Evolutionary conservation across 2,113 vertebrate species (phyloP).

Genomic region (Eretmochelys imbricata): DNA sequence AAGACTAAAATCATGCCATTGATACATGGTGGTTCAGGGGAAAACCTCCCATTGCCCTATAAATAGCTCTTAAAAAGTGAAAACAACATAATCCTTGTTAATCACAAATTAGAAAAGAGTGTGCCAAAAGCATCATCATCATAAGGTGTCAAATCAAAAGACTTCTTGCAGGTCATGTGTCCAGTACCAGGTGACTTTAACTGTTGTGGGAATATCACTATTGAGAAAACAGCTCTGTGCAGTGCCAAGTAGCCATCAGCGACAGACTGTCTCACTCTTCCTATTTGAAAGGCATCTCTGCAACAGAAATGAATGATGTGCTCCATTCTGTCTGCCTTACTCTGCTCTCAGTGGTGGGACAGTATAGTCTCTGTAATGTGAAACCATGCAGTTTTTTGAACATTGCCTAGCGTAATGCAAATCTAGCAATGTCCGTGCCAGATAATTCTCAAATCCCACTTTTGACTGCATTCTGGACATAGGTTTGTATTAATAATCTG

Average conservation of each 20-base stretch:
- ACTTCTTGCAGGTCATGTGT: slow-evolving; percentile 45
- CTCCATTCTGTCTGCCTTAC: slow-evolving; percentile 29
- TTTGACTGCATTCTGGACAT: not conserved
- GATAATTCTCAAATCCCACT: slow-evolving; percentile 55
- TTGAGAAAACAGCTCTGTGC: slow-evolving; percentile 3
- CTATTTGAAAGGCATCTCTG: slow-evolving; percentile 48
- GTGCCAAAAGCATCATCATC: slow-evolving; percentile 21
- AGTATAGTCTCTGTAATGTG: slow-evolving; percentile 27
- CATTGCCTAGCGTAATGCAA: slow-evolving; percentile 45
- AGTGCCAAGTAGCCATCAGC: not conserved
- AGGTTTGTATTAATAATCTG: slow-evolving; percentile 47
- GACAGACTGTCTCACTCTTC: not conserved
- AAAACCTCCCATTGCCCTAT: slow-evolving; percentile 39
- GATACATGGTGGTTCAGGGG: slow-evolving; percentile 27
- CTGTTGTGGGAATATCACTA: slow-evolving; percentile 43
- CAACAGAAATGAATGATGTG: slow-evolving; percentile 28
- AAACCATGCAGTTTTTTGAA: slow-evolving; percentile 67
- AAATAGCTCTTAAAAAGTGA: slow-evolving; percentile 66
- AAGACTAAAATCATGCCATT: slow-evolving; percentile 54
- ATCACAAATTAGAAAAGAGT: slow-evolving; percentile 28
- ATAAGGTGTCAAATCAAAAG: slow-evolving; percentile 38
- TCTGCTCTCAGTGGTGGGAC: slow-evolving; percentile 19
- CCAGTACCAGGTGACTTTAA: slow-evolving; percentile 41
- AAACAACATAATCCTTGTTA: slow-evolving; percentile 74
- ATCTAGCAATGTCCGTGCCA: slow-evolving; percentile 42